Percentiles rank a stretch among this genome's conserved stretches.
phyloP scores from a whole-genome alignment of 92 coral and sea anemone genomes.

The Heliopora coerulea region DNA sequence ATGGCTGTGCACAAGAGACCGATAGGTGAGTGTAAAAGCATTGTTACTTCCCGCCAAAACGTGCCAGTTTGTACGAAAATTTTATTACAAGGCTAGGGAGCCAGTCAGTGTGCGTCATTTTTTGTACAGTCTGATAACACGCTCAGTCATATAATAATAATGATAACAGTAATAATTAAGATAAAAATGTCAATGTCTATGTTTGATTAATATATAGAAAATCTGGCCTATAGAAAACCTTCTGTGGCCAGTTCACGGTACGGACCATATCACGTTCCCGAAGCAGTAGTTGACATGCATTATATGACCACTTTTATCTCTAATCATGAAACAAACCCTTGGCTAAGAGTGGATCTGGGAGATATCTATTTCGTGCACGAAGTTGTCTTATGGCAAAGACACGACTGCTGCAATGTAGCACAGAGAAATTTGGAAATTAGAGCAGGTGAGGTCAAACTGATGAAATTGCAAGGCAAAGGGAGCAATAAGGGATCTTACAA shows the following conservation, averaged over 20 bases:
- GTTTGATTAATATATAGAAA: background rate
- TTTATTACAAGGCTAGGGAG: no score
- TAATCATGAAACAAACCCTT: background rate
- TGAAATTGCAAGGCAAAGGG: no score
- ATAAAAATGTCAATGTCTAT: no score
- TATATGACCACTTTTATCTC: background rate
- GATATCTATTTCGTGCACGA: background rate
- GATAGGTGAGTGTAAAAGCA: no score
- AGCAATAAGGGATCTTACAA: no score
- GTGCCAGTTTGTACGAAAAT: no score
- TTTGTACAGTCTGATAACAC: no score
- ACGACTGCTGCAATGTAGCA: background rate
- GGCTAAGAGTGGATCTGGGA: slow-evolving; percentile 2
- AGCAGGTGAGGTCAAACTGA: slow-evolving; percentile 5
- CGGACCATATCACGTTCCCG: background rate
- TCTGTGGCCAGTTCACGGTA: background rate
- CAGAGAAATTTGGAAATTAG: background rate
- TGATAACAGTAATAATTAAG: no score
- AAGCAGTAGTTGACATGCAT: background rate
- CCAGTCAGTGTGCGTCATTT: no score
- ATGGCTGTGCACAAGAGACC: no score
- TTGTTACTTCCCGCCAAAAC: no score
- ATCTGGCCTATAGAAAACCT: background rate
- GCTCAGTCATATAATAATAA: no score
- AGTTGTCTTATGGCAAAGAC: background rate